Evolutionary conservation across 2,113 vertebrate species (phyloP).

Genomic region (Aramus guarauna): DNA sequence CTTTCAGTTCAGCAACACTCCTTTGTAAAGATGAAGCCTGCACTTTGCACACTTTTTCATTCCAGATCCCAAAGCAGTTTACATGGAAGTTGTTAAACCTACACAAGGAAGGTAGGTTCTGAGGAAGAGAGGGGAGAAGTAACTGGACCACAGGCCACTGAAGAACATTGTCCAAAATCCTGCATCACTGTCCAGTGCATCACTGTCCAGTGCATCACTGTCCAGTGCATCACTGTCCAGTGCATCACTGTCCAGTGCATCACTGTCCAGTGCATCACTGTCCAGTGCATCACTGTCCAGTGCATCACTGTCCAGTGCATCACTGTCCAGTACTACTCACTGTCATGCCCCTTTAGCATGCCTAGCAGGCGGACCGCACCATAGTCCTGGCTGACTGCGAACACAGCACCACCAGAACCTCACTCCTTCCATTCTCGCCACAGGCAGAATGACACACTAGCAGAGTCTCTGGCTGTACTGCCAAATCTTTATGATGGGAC

Average conservation of each 20-base stretch:
- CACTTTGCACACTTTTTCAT: neutral
- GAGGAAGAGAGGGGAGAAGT: neutral
- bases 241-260: no score
- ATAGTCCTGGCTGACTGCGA: neutral
- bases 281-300: no score
- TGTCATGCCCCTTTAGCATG: neutral
- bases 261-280: no score
- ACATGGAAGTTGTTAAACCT: neutral
- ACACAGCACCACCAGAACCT: neutral
- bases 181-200: neutral
- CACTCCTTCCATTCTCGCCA: neutral
- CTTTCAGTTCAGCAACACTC: neutral
- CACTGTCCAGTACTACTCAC: neutral
- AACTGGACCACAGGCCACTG: neutral
- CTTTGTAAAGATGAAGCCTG: neutral
- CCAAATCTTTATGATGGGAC: neutral
- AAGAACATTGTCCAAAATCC: neutral
- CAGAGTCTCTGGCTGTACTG: neutral
- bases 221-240: no score
- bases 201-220: no score
- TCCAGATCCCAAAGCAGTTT: neutral
- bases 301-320: no score
- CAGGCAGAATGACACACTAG: neutral
- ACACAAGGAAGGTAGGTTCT: neutral
- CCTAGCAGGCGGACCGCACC: neutral